These are phyloP conservation scores for Pseudococcus longispinus DNA, from an alignment of 2,888 invertebrate genomes.

Conservation along the genomic window DNA sequence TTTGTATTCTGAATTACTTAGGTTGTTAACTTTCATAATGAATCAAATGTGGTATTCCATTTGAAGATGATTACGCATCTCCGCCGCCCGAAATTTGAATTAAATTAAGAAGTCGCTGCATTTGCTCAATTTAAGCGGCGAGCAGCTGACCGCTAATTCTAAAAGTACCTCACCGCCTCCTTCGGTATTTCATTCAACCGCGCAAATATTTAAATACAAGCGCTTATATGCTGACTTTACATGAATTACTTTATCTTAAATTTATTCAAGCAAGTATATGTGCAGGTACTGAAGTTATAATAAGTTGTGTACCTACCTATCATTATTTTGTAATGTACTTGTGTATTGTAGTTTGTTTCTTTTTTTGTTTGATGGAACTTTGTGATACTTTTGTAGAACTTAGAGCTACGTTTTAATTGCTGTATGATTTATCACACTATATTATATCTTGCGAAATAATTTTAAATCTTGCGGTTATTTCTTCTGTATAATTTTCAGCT, in stretches of 20 bases:
- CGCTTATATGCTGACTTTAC: not conserved
- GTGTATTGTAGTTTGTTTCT: not conserved
- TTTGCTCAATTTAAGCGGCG: too few relatives aligned
- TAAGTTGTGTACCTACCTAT: not conserved
- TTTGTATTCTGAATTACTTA: not conserved
- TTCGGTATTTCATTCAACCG: too few relatives aligned
- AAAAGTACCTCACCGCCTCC: not conserved
- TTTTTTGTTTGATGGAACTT: slow-evolving; percentile 16
- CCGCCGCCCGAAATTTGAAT: too few relatives aligned
- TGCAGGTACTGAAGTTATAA: not conserved
- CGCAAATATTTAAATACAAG: not conserved
- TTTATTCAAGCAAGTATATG: not conserved
- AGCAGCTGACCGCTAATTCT: too few relatives aligned
- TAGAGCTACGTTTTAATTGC: not conserved
- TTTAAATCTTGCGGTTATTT: not conserved
- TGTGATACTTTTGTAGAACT: slow-evolving; percentile 42
- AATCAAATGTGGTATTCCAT: not conserved
- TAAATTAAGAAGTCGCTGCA: too few relatives aligned
- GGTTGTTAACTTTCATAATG: not conserved
- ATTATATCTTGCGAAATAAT: not conserved
- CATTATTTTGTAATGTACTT: slow-evolving; percentile 14
- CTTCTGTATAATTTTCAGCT: not conserved
- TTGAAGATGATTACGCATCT: not conserved
- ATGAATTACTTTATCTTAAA: not conserved
- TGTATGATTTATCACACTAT: slow-evolving; percentile 5